Conservation (phyloP, 2,797 vertebrate genomes). For the Florisuga fusca region DNA sequence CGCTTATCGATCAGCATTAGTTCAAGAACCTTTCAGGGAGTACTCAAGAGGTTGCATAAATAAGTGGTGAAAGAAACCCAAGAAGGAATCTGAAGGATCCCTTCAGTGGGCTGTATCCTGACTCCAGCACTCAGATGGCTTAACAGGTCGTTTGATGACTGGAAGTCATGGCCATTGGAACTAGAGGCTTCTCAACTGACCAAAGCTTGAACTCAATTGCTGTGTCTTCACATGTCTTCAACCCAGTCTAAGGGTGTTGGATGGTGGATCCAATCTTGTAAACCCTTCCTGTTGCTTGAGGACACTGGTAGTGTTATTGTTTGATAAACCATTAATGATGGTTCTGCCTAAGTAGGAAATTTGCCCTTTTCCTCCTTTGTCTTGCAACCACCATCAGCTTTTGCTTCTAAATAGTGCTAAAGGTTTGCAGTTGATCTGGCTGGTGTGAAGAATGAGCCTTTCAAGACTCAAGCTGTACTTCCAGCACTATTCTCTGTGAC, state of each 20-base stretch:
- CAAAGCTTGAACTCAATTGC: background rate
- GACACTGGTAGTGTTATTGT: background rate
- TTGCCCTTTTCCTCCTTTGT: background rate
- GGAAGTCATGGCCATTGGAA: background rate
- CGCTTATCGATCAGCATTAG: background rate
- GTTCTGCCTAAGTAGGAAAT: background rate
- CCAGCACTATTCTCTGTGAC: background rate
- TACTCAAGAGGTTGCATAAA: background rate
- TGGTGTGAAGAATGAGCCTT: background rate
- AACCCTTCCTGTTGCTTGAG: background rate
- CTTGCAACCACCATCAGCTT: background rate
- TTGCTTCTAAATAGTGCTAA: background rate
- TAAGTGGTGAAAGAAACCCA: background rate
- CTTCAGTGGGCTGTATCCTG: background rate
- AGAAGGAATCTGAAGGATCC: too few species aligned
- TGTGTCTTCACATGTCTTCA: background rate
- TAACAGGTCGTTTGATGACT: background rate
- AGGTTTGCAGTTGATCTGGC: background rate
- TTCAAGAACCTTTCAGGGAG: background rate
- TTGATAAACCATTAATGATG: background rate
- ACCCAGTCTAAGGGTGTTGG: background rate
- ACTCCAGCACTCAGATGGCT: background rate
- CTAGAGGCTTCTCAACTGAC: background rate
- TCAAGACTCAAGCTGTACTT: background rate
- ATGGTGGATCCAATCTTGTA: background rate